phyloP scores from a whole-genome alignment of 1,140 invertebrate genomes.

The Rhopalosiphum maidis region DNA sequence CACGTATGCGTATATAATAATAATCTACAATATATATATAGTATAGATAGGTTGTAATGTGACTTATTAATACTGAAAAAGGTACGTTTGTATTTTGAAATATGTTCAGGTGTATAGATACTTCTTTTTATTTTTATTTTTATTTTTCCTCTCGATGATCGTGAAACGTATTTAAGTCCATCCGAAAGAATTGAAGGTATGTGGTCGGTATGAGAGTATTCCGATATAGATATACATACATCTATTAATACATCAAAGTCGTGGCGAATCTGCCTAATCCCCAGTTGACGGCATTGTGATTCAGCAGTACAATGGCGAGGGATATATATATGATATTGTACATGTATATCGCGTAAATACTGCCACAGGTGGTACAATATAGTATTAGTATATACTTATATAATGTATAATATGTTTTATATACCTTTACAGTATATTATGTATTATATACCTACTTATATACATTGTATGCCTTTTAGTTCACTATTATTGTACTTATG shows the following conservation, averaged over 20 bases:
- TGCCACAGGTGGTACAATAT: not conserved
- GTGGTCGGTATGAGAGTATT: not conserved
- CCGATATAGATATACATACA: not conserved
- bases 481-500: not conserved
- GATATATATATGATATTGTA: not conserved
- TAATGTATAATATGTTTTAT: too few relatives aligned
- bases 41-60: not conserved
- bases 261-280: not conserved
- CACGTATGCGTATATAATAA: not conserved
- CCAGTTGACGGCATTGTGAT: not conserved
- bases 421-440: too few relatives aligned
- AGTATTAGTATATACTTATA: too few relatives aligned
- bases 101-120: not conserved
- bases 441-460: not conserved
- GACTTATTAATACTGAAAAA: not conserved
- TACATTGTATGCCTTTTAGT: not conserved
- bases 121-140: not conserved
- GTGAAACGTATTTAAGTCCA: not conserved
- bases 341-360: not conserved
- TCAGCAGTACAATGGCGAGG: not conserved
- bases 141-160: not conserved
- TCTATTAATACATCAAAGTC: conserved; percentile 1
- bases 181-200: not conserved
- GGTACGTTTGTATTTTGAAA: not conserved
- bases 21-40: not conserved